These are phyloP conservation scores for Lasioglossum figueresi DNA, from an alignment of 2,888 invertebrate genomes.

Conservation along the genomic window DNA sequence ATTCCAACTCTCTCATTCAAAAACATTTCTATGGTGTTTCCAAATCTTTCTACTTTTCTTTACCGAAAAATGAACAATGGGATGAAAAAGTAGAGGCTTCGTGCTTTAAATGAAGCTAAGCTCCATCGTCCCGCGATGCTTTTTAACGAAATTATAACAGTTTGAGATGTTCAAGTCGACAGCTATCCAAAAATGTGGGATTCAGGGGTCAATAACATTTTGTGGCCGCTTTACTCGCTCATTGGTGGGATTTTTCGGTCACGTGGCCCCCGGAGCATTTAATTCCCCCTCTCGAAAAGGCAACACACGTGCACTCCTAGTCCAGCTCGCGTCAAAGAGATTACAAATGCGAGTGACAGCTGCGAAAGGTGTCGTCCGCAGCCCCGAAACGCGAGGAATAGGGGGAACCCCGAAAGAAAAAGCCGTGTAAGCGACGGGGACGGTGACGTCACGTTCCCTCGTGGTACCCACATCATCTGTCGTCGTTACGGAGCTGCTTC, in stretches of 20 bases:
- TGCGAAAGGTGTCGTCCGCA: slow-evolving; percentile 53
- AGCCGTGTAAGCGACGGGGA: slow-evolving; percentile 37
- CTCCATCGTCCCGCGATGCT: background rate
- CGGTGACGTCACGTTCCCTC: slow-evolving; percentile 74
- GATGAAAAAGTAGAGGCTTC: background rate
- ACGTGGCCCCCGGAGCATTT: background rate
- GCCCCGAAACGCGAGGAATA: slow-evolving; percentile 27
- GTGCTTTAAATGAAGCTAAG: background rate
- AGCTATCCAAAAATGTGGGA: background rate
- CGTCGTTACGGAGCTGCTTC: slow-evolving; percentile 51
- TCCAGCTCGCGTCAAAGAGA: slow-evolving; percentile 23
- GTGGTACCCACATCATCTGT: slow-evolving; percentile 77
- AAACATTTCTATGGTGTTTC: background rate
- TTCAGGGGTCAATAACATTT: background rate
- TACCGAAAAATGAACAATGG: background rate
- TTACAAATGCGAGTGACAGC: slow-evolving; percentile 58
- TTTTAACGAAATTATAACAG: background rate
- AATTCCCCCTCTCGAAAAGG: background rate
- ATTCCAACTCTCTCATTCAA: background rate
- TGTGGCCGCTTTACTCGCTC: background rate
- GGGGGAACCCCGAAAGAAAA: slow-evolving; percentile 26
- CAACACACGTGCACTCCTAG: background rate
- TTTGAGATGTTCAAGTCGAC: background rate
- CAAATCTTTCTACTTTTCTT: background rate
- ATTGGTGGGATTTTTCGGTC: background rate